Conservation (phyloP, 2,888 invertebrate species). For the Seira musarum region DNA sequence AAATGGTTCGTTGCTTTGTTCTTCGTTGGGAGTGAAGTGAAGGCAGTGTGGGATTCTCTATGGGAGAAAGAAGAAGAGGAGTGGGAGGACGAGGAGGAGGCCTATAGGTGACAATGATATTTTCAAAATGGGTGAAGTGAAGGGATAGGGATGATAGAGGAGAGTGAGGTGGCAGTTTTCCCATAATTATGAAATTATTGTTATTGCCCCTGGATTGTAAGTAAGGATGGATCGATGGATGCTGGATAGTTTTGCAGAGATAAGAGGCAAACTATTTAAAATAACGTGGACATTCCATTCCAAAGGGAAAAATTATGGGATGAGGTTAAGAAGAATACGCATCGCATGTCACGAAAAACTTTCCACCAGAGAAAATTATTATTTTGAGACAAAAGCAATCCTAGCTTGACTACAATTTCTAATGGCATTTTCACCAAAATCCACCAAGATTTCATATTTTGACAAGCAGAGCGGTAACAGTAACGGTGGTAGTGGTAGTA, state of each 20-base stretch:
- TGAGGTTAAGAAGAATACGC: not conserved
- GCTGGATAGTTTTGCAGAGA: not conserved
- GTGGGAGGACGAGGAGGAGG: constrained; percentile 22
- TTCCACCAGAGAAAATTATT: too few relatives aligned
- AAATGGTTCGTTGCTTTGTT: not conserved
- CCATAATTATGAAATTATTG: constrained; percentile 28
- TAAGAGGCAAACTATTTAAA: not conserved
- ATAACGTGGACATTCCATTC: not conserved
- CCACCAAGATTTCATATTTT: too few relatives aligned
- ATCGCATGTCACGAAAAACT: not conserved
- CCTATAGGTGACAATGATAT: constrained; percentile 25
- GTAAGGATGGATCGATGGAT: not conserved
- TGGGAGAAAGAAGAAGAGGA: constrained; percentile 30
- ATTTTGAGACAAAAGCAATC: too few relatives aligned
- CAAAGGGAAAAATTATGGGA: not conserved
- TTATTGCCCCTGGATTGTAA: not conserved
- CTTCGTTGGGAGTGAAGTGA: too few relatives aligned
- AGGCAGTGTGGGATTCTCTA: not conserved
- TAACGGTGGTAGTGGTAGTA: too few relatives aligned
- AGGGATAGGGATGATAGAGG: constrained; percentile 15
- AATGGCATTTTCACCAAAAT: too few relatives aligned
- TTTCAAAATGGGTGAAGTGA: constrained; percentile 24
- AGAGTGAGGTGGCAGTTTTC: constrained; percentile 51
- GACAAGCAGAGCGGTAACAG: too few relatives aligned
- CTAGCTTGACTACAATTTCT: too few relatives aligned